Base-by-base conservation (phyloP, 2,797 vertebrate species). In the Sarcoramphus papa region DNA sequence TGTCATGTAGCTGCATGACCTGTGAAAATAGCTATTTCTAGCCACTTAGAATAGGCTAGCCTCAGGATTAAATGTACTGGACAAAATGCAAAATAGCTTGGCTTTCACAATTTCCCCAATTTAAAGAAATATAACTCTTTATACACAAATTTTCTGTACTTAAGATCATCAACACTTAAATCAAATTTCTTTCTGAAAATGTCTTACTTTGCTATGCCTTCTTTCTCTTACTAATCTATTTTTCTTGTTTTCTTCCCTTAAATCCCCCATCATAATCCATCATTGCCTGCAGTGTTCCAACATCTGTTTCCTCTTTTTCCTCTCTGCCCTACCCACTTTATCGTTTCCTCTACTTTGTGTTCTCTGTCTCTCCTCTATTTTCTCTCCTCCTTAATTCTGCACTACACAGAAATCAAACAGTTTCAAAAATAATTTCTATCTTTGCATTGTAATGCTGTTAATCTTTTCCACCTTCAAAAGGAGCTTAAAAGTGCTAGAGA, bases 291-390 rank as follows among this genome's bases (percentile, higher is more conserved):
- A 91, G n/a, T 40, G 45, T 74, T 93, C 57, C 77, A 97, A 89
- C 87, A 94, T 94, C 94, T 80, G 86, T 97, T 97, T 97, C 86
- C 77, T 69, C 76, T 63, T 91, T 83, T 94, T 85, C 68, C 63
- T 73, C 65, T 82, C 92, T 78, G 68, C 47, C 31, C 53, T 93
- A 88, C 18, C 23, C 67, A 40, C 30, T 87, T 72, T 16, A 72
- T 85, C 31, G 40, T 92, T 81, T 82, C 50, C 70, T 82, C 57
- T 77, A 72, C 40, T 84, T 78, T 35, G n/a, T 74, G 30, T 57
- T 83, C 57, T 64, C 62, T 3, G 2, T 37, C 37, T 82, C 40
- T 30, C 7, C 28, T 67, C 10, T 63, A 15, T 51, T 90, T 69
- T 87, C 60, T 59, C 54, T 89, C 35, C 54, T 88, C 64, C 45